Percentiles rank a stretch among this genome's conserved stretches.
These are phyloP conservation scores for Tiaroga cobitis DNA, from an alignment of 2,797 vertebrate species.

Conservation along the genomic window DNA sequence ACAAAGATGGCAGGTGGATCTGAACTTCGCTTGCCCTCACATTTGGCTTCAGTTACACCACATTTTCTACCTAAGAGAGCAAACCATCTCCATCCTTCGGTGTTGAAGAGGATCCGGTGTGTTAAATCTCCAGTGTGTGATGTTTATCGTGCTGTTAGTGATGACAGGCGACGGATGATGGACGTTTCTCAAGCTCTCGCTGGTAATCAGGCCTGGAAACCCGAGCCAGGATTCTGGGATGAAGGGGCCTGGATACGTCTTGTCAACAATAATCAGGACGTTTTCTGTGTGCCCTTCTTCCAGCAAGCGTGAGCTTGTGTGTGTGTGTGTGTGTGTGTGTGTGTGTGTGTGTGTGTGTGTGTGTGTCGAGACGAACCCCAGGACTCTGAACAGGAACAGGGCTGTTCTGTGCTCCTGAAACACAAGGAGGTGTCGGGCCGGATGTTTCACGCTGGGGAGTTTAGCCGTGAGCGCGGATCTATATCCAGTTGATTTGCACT, in stretches of 20 bases:
- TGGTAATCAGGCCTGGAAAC: conserved; percentile 44
- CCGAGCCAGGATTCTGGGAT: conserved; percentile 22
- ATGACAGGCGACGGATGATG: conserved; percentile 35
- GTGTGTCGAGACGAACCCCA: conserved; percentile 39
- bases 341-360: conserved; percentile 49
- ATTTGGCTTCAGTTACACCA: not conserved
- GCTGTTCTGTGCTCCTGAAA: conserved; percentile 41
- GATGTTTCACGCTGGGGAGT: not conserved
- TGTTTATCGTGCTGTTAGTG: conserved; percentile 6
- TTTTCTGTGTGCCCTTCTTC: not conserved
- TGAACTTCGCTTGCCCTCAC: conserved; percentile 13
- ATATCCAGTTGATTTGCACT: not conserved
- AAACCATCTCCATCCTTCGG: not conserved
- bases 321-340: conserved; percentile 54
- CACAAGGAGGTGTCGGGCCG: conserved; percentile 12
- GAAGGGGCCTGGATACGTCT: conserved; percentile 38
- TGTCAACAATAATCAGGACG: conserved; percentile 53
- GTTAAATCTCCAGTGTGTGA: conserved; percentile 36
- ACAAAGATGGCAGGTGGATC: conserved; percentile 5
- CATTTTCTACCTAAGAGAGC: not conserved
- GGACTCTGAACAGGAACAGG: conserved; percentile 30
- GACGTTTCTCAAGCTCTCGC: conserved; percentile 1
- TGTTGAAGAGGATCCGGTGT: conserved; percentile 9
- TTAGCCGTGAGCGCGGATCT: not conserved
- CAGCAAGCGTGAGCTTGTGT: conserved; percentile 33